Base-by-base conservation (phyloP, 2,888 invertebrate species). In the Drosophila parthenogenetica region DNA sequence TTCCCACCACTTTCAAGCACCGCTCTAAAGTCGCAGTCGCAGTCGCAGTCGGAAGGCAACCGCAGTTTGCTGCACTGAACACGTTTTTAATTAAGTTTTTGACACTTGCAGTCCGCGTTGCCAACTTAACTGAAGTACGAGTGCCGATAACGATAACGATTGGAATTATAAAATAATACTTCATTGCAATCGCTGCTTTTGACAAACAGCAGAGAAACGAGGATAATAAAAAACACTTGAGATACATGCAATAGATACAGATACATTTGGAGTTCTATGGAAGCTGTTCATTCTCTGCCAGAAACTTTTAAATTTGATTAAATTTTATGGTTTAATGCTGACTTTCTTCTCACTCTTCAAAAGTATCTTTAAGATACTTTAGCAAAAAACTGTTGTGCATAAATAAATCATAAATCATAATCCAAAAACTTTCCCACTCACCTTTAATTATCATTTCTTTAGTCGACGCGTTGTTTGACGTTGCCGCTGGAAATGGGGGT, bases 81-180 rank as follows among this genome's bases (percentile, higher is more conserved):
- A 81, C 80, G 77, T 50, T 88, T 88, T 83, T 88, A 83, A 88
- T 83, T 83, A 83, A 77, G 88, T 86, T 88, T 86, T 86, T 84
- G 87, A 84, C 83, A 84, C 83, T 84, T 83, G 66, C 74, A 85
- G 64, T 61, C 39, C 29, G 54, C 53, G 45, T 16, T 48, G 16
- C 48, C 39, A 46, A 54, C 37, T 54, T 14, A 51, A 32, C 29
- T 10, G 7, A 32, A 46, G 17, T 58, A 53, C 57, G 4, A 22
- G 32, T 42, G 59, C 3, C 57, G 72, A 58, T 58, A 43, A 22
- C 40, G 45, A 64, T 54, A 39, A 4, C 32, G 22, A 43, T 60
- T 35, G 43, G 22, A n/a, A 63, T 17, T 10, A 10, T 5, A 17
- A 51, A 42, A 37, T 25, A 57, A 37, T 57, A 43, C 46, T 37